Base-by-base conservation (phyloP, 2,113 vertebrate genomes). In the Actenoides lindsayi region DNA sequence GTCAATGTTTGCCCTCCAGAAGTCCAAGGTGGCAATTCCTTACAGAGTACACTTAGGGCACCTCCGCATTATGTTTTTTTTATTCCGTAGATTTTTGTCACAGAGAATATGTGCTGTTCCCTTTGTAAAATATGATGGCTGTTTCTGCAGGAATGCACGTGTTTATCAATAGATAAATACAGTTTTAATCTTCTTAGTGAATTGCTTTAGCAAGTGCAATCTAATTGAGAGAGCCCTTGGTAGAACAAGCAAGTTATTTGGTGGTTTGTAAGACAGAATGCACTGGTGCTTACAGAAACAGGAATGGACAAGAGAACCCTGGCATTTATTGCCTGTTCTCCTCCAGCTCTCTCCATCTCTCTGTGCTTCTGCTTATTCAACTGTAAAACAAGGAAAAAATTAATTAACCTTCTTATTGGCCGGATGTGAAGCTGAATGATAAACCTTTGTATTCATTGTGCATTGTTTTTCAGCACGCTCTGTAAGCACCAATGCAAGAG, bases 351-450 rank as follows among this genome's bases (percentile, higher is more conserved):
- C 87, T 81, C 79, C 78, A 74, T 64, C 77, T 92, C 88, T 87
- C 46, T 87, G 8, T 75, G 50, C 83, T 90, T 92, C 77, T 95
- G 96, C 76, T 92, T 93, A 92, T 96, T 82, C 94, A 95, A 79
- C 88, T 87, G 73, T 91, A 94, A 94, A 96, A 91, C 67, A 84
- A 89, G 94, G 65, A 94, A 96, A 96, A 94, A 97, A 96, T 92
- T 94, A 92, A 92, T 96, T 95, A 91, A 95, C 94, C 95, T 94
- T 95, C 87, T 79, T 73, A 73, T 69, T 65, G 92, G 76, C 82
- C 0, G 28, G 69, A 78, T 77, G 53, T 16, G 65, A 93, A 87
- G 94, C 65, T 90, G 74, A 95, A 94, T 92, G 74, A 82, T 65
- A 94, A 92, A 79, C 73, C 69, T 87, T 81, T 83, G 81, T 51